Conservation (phyloP, 1,140 invertebrate species). For the Portunus trituberculatus region DNA sequence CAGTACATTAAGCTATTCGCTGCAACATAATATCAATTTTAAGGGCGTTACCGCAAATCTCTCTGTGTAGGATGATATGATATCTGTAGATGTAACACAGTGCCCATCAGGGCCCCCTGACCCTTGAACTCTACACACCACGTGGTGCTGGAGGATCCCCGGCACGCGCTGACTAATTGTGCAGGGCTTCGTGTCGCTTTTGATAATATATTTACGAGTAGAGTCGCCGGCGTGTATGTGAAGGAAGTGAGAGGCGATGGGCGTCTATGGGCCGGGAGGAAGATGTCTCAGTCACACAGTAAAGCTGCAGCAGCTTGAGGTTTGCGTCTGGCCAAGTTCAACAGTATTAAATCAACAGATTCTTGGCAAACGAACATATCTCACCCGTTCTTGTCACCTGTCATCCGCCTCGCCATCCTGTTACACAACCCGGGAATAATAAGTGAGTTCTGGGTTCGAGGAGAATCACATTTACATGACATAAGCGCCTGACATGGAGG, state of each 20-base stretch:
- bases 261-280: not conserved
- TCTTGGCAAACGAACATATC: not conserved
- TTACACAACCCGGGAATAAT: not conserved
- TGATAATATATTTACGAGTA: not conserved
- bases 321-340: not conserved
- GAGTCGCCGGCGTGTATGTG: not conserved
- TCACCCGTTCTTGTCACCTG: not conserved
- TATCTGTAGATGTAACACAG: too few species aligned
- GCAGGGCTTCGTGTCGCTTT: not conserved
- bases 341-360: conserved; percentile 14
- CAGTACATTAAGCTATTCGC: too few species aligned
- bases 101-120: too few species aligned
- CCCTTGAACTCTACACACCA: too few species aligned
- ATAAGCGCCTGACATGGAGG: not conserved
- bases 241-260: not conserved
- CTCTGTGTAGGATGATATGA: too few species aligned
- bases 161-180: not conserved
- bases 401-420: not conserved
- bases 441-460: not conserved
- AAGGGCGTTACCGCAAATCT: too few species aligned
- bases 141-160: not conserved
- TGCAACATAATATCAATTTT: too few species aligned
- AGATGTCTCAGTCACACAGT: not conserved
- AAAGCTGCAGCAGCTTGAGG: not conserved
- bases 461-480: not conserved